phyloP scores from a whole-genome alignment of 2,888 invertebrate species.

The Erebia aethiops region DNA sequence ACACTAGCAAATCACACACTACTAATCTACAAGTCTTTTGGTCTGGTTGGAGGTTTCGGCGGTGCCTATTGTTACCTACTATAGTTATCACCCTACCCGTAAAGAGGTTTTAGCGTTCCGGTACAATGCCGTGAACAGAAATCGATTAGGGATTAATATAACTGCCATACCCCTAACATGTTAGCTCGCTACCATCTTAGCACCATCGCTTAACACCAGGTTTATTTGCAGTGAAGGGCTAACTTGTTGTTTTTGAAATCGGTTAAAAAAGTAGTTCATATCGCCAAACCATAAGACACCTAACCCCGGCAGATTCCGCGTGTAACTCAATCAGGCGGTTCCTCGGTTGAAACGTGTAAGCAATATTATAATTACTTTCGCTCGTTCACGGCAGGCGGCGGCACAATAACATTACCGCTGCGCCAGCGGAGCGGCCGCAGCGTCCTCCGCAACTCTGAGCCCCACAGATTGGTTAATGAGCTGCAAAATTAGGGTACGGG shows the following conservation, averaged over 20 bases:
- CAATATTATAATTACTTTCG: slow-evolving; percentile 60
- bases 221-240: too few relatives aligned
- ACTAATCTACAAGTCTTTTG: too few relatives aligned
- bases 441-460: slow-evolving; percentile 65
- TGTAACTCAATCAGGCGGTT: slow-evolving; percentile 40
- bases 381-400: slow-evolving; percentile 60
- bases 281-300: slow-evolving; percentile 11
- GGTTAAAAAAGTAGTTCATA: not conserved
- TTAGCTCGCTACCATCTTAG: too few relatives aligned
- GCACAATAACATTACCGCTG: slow-evolving; percentile 53
- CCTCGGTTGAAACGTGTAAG: slow-evolving; percentile 37
- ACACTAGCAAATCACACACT: not conserved
- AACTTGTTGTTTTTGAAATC: too few relatives aligned
- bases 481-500: slow-evolving; percentile 77
- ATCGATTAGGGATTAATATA: too few relatives aligned
- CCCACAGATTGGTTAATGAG: slow-evolving; percentile 74
- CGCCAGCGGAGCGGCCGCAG: slow-evolving; percentile 45
- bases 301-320: slow-evolving; percentile 23
- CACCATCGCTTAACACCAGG: too few relatives aligned
- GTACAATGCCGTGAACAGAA: too few relatives aligned
- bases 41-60: too few relatives aligned
- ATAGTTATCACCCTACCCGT: too few relatives aligned
- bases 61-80: too few relatives aligned
- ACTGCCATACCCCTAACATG: too few relatives aligned
- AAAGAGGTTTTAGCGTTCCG: too few relatives aligned